Evolutionary conservation across 2,797 vertebrate species (phyloP).

Genomic region (Selene dorsalis): DNA sequence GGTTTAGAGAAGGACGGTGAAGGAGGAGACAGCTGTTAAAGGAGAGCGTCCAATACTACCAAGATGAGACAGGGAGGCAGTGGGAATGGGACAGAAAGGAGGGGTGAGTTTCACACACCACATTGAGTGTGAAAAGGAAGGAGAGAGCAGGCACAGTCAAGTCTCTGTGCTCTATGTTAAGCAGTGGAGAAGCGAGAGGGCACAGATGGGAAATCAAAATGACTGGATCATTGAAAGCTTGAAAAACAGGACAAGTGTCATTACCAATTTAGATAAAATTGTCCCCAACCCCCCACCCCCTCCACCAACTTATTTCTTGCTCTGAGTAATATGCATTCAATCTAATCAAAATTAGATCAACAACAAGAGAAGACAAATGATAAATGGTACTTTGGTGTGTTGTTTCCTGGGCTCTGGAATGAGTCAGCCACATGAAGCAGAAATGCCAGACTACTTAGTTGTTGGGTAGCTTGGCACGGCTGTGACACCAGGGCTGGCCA

Average conservation of each 20-base stretch:
- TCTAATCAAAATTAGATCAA: conserved; percentile 58
- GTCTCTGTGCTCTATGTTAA: conserved; percentile 70
- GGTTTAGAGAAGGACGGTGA: conserved; percentile 49
- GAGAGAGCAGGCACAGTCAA: conserved; percentile 70
- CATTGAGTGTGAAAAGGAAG: conserved; percentile 84
- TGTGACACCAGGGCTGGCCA: conserved; percentile 61
- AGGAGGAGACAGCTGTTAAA: conserved; percentile 80
- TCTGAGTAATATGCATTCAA: conserved; percentile 28
- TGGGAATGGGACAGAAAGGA: conserved; percentile 64
- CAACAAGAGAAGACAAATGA: conserved; percentile 44
- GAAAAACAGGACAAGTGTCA: conserved; percentile 75
- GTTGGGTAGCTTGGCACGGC: conserved; percentile 58
- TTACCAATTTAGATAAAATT: conserved; percentile 78
- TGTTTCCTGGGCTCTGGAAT: conserved; percentile 57
- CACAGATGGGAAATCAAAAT: conserved; percentile 85
- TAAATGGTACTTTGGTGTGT: conserved; percentile 50
- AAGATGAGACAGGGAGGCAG: conserved; percentile 70
- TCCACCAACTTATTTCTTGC: neutral
- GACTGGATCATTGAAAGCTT: conserved; percentile 73
- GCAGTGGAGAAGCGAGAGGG: conserved; percentile 78
- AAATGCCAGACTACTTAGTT: conserved; percentile 73
- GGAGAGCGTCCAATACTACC: conserved; percentile 76
- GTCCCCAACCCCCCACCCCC: conserved; percentile 24
- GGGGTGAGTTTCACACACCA: conserved; percentile 83
- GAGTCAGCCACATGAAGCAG: conserved; percentile 66